Conservation (phyloP, 2,888 invertebrate genomes). For the Drosophila sordidula region DNA sequence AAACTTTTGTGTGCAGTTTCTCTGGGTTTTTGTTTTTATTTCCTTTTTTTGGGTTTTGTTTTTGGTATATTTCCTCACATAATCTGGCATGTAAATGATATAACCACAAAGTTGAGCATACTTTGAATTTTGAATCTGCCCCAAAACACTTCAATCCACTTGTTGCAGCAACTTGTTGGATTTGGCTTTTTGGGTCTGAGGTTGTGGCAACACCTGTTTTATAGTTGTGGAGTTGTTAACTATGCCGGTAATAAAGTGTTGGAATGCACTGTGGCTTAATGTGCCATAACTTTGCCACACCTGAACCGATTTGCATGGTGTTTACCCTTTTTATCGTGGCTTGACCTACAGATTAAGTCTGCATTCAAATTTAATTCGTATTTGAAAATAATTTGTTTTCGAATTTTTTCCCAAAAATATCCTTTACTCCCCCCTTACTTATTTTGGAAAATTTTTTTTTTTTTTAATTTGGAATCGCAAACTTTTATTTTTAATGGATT, state of each 20-base stretch:
- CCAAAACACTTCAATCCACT: constrained; percentile 27
- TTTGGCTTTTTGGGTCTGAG: constrained; percentile 2
- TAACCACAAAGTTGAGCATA: constrained; percentile 64
- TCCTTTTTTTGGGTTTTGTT: constrained; percentile 41
- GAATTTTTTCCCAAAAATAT: no score
- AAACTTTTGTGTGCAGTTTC: constrained; percentile 51
- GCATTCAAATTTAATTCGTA: no score
- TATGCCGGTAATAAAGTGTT: neutral
- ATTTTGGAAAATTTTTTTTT: no score
- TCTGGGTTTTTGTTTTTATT: constrained; percentile 53
- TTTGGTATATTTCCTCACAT: constrained; percentile 61
- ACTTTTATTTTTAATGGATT: no score
- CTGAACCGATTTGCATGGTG: no score
- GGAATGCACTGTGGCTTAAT: constrained; percentile 5
- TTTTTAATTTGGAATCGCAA: no score
- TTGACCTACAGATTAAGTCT: no score
- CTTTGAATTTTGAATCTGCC: constrained; percentile 47
- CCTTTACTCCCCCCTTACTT: no score
- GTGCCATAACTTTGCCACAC: no score
- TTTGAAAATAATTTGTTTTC: no score
- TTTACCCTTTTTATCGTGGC: no score
- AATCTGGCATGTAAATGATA: constrained; percentile 73
- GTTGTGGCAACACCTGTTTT: neutral
- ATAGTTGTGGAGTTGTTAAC: neutral
- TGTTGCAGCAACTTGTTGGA: constrained; percentile 54